Base-by-base conservation (phyloP, 2,797 vertebrate species). In the Balearica regulorum region DNA sequence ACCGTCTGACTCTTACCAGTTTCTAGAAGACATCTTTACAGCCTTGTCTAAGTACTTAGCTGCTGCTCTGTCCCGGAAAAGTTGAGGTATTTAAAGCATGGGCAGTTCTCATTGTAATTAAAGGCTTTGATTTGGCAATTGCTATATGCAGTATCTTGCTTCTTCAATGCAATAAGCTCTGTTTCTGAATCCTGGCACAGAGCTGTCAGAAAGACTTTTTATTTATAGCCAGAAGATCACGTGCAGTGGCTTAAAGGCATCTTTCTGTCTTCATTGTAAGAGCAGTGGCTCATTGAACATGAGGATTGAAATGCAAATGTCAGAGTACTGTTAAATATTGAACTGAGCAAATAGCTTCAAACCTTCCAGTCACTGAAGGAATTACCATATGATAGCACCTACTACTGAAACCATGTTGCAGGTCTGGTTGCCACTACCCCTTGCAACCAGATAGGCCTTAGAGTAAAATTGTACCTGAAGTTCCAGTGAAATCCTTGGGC, bases 71-170 rank as follows among this genome's bases (percentile, higher is more conserved):
- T 88, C 92, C 93, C 73, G 66, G 90, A 96, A 83, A 91, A 92
- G 93, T 85, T 80, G 89, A 94, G 86, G 46, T 92, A 93, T 92
- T 97, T 97, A 97, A 96, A 88, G 80, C 85, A 96, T 83, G 91
- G 89, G 87, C 73, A 90, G 89, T 75, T 81, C 64, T 90, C 29
- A 81, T 90, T 91, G 95, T 94, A 97, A 97, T 97, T 94, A 96
- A 95, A 97, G 79, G 15, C 81, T 94, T 90, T 89, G 70, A 87
- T 87, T 41, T 90, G 73, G 69, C 93, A 92, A 76, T 84, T 93
- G 61, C 65, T 84, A 21, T 83, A 46, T 55, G 51, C 58, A 78
- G 41, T 76, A 76, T 94, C 78, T 90, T 94, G 65, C 64, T 72
- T 60, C 70, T 73, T 68, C 94, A 95, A 92, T 80, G 65, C 68